phyloP scores from a whole-genome alignment of 2,888 invertebrate genomes.

The Malthinus flaveolus region DNA sequence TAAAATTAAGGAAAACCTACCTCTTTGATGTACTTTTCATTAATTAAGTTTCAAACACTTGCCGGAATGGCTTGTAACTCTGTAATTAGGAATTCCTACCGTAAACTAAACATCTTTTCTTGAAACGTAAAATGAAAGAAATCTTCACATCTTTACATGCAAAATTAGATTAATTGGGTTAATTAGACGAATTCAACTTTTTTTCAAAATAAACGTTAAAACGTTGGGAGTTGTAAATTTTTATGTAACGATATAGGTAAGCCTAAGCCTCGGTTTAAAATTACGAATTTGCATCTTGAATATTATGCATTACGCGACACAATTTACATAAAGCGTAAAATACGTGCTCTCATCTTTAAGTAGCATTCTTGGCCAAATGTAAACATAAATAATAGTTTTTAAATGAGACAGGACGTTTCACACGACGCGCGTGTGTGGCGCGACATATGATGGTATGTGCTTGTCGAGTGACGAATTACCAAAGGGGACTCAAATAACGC shows the following conservation, averaged over 20 bases:
- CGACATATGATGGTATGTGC: constrained; percentile 52
- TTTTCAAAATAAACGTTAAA: too few relatives aligned
- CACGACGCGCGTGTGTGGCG: constrained; percentile 54
- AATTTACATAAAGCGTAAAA: constrained; percentile 3
- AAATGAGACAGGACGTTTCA: constrained; percentile 60
- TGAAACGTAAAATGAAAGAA: neutral
- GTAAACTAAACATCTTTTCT: constrained; percentile 1
- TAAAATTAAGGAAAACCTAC: neutral
- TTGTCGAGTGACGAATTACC: constrained; percentile 56
- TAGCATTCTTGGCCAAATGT: constrained; percentile 38
- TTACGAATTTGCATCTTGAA: neutral
- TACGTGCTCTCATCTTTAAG: constrained; percentile 33
- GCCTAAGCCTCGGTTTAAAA: neutral
- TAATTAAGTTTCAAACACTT: neutral
- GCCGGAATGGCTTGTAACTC: neutral
- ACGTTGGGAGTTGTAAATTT: too few relatives aligned
- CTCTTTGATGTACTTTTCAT: constrained; percentile 4
- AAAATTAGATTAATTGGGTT: too few relatives aligned
- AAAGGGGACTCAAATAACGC: constrained; percentile 38
- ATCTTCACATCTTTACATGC: too few relatives aligned
- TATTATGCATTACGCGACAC: neutral
- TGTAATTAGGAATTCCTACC: constrained; percentile 2
- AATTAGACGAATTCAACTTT: too few relatives aligned
- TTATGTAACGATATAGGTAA: too few relatives aligned
- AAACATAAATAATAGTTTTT: constrained; percentile 60